phyloP scores from a whole-genome alignment of 2,113 vertebrate genomes.

The Gopherus flavomarginatus region DNA sequence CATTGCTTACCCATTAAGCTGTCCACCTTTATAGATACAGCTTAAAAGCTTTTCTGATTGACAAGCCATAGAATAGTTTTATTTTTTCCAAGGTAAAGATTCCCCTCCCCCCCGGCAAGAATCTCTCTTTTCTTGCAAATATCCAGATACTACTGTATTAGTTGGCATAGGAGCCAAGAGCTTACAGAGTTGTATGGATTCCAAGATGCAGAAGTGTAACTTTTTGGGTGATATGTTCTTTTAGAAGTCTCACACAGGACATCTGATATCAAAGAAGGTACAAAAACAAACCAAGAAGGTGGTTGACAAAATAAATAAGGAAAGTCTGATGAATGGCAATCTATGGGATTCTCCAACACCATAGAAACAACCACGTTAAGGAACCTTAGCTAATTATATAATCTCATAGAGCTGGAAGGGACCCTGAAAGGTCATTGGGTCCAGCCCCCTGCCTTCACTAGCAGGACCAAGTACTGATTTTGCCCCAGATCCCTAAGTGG shows the following conservation, averaged over 20 bases:
- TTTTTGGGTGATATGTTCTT: accelerated
- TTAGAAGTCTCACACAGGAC: neutral
- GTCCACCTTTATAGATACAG: conserved; percentile 11
- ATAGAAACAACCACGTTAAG: accelerated
- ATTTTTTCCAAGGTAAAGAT: neutral
- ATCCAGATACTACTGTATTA: accelerated
- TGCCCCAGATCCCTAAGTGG: no score
- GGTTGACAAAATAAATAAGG: accelerated
- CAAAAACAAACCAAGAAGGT: accelerated
- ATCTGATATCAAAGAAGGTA: neutral
- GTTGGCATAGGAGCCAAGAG: neutral
- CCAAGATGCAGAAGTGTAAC: accelerated
- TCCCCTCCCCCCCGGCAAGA: neutral
- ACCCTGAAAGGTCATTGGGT: no score
- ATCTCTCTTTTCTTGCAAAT: neutral
- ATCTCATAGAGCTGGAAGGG: no score
- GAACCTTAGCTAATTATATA: accelerated
- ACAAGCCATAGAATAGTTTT: neutral
- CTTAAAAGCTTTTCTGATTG: conserved; percentile 44
- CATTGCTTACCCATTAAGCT: conserved; percentile 5
- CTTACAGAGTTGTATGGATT: neutral
- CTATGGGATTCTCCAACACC: accelerated
- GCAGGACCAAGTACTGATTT: no score
- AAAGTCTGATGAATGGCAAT: accelerated
- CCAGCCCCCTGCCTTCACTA: no score